Conservation (phyloP, 2,888 invertebrate genomes). For the Lumbricus terrestris region DNA sequence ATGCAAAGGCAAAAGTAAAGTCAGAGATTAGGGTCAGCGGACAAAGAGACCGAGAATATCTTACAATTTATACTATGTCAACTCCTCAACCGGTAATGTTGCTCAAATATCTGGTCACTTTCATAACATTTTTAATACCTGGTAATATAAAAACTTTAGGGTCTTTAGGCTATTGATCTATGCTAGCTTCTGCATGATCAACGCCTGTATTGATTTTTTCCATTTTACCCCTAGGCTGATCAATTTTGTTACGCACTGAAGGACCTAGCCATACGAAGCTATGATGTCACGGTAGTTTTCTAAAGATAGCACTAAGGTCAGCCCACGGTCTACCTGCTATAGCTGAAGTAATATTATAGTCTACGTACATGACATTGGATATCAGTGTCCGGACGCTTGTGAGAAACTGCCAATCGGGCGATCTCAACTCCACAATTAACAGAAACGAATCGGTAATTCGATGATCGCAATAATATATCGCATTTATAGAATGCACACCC, state of each 20-base stretch:
- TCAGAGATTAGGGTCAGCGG: not conserved
- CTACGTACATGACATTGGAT: not conserved
- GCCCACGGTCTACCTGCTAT: not conserved
- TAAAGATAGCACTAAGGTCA: constrained; percentile 3
- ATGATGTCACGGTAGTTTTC: not conserved
- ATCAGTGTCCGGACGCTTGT: not conserved
- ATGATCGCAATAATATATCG: not conserved
- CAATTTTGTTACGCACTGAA: not conserved
- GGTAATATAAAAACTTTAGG: not conserved
- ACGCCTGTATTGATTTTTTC: not conserved
- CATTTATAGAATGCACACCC: not conserved
- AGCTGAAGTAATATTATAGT: not conserved
- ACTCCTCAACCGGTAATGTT: not conserved
- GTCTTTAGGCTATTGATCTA: too few relatives aligned
- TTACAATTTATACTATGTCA: not conserved
- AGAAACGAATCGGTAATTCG: not conserved
- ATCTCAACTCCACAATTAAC: not conserved
- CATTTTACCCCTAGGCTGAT: not conserved
- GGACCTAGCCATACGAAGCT: not conserved
- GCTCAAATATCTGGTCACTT: not conserved
- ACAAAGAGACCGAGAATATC: not conserved
- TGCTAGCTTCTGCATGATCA: not conserved
- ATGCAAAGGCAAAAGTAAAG: not conserved
- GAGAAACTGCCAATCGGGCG: not conserved
- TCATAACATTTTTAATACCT: not conserved